phyloP scores from a whole-genome alignment of 30 jellyfish, hydroid and myxozoan species.

The Sanderia malayensis region DNA sequence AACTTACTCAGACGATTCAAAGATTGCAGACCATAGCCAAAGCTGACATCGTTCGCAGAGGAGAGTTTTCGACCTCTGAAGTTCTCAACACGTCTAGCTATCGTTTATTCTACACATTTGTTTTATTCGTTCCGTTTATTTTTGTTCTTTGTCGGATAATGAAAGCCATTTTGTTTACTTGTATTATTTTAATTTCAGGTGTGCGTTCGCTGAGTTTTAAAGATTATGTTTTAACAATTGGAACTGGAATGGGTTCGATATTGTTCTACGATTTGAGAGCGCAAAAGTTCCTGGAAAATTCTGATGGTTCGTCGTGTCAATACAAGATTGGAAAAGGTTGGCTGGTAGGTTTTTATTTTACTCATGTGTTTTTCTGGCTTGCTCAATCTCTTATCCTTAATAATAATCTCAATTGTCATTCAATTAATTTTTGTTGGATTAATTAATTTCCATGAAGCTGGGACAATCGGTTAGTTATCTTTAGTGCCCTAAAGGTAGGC shows the following conservation, averaged over 20 bases:
- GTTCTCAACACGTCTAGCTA: too few relatives aligned
- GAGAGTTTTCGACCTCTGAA: too few relatives aligned
- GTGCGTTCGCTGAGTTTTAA: conserved; percentile 92
- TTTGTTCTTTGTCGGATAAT: background rate
- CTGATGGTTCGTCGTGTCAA: conserved; percentile 60
- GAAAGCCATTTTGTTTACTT: background rate
- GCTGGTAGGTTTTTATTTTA: conserved; percentile 67
- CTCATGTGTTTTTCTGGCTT: too few relatives aligned
- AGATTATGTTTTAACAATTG: conserved; percentile 81
- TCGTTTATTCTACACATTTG: background rate
- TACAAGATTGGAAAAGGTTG: conserved; percentile 89
- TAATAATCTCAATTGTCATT: too few relatives aligned
- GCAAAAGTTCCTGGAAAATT: conserved; percentile 56
- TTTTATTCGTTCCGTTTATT: background rate
- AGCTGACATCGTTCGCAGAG: too few relatives aligned
- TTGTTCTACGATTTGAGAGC: conserved; percentile 89
- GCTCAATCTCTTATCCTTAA: too few relatives aligned
- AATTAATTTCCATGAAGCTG: too few relatives aligned
- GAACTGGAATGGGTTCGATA: conserved; percentile 92
- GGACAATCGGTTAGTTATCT: too few relatives aligned
- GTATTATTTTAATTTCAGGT: conserved; percentile 67
- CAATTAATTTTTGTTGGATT: too few relatives aligned
- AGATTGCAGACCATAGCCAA: too few relatives aligned
- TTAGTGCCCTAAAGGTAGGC: too few relatives aligned
- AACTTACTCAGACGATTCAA: too few relatives aligned